A percentile compares a stretch with the other conserved stretches of the same genome.
Evolutionary conservation across 2,888 invertebrate species (phyloP).

Genomic region (Trisateles emortualis): DNA sequence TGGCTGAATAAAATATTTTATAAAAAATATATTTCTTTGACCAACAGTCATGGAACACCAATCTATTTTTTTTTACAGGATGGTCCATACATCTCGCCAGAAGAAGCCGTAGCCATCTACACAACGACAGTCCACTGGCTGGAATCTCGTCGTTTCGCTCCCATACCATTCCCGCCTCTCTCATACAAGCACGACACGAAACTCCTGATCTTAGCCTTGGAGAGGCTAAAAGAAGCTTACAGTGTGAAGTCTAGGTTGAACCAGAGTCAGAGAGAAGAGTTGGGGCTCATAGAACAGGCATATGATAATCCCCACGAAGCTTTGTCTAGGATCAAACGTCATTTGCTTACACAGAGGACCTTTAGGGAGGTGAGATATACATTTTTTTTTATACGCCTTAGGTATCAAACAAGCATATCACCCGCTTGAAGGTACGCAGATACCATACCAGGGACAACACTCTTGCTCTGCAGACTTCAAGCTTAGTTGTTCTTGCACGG

Average conservation of each 20-base stretch:
- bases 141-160: constrained; percentile 98
- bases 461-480: too few species aligned
- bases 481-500: too few species aligned
- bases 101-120: constrained; percentile 99
- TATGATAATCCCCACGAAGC: constrained; percentile 99
- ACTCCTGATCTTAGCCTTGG: constrained; percentile 97
- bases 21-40: too few species aligned
- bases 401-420: too few species aligned
- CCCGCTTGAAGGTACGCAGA: too few species aligned
- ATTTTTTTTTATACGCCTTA: too few species aligned
- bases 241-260: constrained; percentile 98
- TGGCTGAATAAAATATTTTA: too few species aligned
- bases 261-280: constrained; percentile 99
- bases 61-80: constrained; percentile 85
- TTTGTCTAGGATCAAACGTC: constrained; percentile 99
- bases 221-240: constrained; percentile 98
- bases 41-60: too few species aligned
- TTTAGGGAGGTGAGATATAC: constrained; percentile 97
- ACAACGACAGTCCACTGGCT: constrained; percentile 99
- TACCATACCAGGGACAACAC: too few species aligned
- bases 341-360: constrained; percentile 98
- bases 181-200: constrained; percentile 99
- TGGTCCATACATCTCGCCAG: constrained; percentile 99
- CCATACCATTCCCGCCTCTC: constrained; percentile 99
- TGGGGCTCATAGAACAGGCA: constrained; percentile 99